Evolutionary conservation across 2,797 vertebrate genomes (phyloP), one percentile per base, ranked within the genome.

Genomic region (Coluber constrictor): DNA sequence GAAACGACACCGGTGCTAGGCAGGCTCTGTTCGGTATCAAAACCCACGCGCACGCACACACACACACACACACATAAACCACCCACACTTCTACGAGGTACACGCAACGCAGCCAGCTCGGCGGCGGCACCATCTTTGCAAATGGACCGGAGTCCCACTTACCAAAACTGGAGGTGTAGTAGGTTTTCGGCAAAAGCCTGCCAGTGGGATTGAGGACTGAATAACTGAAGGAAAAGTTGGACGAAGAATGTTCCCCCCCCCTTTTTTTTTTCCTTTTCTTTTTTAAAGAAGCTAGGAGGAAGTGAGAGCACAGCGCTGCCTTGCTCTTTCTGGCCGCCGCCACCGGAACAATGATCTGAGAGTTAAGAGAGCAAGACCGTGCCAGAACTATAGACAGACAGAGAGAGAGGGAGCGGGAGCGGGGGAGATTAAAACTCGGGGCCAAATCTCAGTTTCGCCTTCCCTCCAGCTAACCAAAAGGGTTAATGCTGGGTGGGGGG

Each of bases 131-230:
- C 83, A 95, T 94, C 95, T 96, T 95, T 95, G 96, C 96, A 94
- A 23, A 96, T 54, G 93, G 94, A 95, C 95, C 93, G 96, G 95
- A 96, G 94, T 88, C 93, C 95, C 93, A 98, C 97, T 98, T 98
- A 98, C 97, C 97, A 93, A 93, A 90, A 94, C 95, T 95, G 96
- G 97, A 96, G 92, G 92, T 95, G 97, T 96, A 97, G 97, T 97
- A 97, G 94, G 94, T 96, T 91, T 96, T 96, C 97, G 93, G 97
- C 95, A 95, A 96, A 25, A 96, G 92, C 96, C 96, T 97, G 96
- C 96, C 97, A 95, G 97, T 93, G 94, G 95, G 92, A 95, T 94
- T 95, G 96, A 97, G 96, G 94, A 95, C 95, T 93, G 93, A 95
- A 93, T 96, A 96, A 97, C 92, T 86, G 94, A 95, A 95, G 94